phyloP scores from a whole-genome alignment of 2,888 invertebrate genomes.

The Lucinisca nassula region DNA sequence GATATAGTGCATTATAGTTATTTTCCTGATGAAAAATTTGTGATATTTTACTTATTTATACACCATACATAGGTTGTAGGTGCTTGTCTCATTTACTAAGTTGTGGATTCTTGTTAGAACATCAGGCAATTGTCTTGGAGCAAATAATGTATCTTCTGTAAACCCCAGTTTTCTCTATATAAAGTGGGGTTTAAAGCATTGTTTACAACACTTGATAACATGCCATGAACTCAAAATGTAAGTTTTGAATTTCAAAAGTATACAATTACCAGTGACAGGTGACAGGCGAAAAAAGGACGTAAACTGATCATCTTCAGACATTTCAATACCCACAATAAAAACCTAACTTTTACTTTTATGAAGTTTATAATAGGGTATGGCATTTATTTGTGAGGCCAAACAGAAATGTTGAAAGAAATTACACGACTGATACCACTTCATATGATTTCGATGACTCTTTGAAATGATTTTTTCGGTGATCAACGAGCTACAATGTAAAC shows the following conservation, averaged over 20 bases:
- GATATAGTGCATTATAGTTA: no score
- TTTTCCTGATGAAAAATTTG: no score
- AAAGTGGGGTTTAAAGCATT: no score
- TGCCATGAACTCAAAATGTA: neutral
- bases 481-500: neutral
- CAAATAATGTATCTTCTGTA: no score
- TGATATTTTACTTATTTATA: no score
- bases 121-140: no score
- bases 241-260: neutral
- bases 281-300: neutral
- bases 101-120: no score
- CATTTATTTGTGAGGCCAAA: neutral
- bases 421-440: neutral
- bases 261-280: constrained; percentile 4
- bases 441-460: neutral
- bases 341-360: neutral
- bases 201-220: no score
- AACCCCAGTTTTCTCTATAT: no score
- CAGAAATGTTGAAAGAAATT: neutral
- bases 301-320: neutral
- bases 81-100: no score
- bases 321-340: neutral
- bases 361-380: neutral
- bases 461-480: neutral
- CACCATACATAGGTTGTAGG: no score